Percentiles rank a stretch among this genome's conserved stretches.
Evolutionary conservation across 1,140 invertebrate genomes (phyloP).

Genomic region (Cydia pomonella): DNA sequence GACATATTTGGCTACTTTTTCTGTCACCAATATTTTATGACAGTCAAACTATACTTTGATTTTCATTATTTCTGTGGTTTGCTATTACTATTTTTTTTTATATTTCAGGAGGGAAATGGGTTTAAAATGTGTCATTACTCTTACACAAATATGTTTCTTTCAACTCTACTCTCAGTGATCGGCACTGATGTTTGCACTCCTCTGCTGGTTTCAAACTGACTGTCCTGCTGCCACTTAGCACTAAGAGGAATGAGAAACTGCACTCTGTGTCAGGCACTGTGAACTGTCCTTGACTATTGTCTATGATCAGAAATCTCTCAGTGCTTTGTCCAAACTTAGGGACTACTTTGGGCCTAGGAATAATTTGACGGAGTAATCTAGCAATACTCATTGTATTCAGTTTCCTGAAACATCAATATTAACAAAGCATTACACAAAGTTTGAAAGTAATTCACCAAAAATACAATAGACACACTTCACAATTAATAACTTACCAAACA

Average conservation of each 20-base stretch:
- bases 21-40: too few relatives aligned
- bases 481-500: constrained; percentile 47
- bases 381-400: constrained; percentile 86
- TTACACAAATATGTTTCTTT: constrained; percentile 86
- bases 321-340: constrained; percentile 85
- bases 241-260: constrained; percentile 86
- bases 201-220: constrained; percentile 85
- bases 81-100: too few relatives aligned
- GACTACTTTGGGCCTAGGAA: constrained; percentile 83
- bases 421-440: background rate
- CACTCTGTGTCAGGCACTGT: constrained; percentile 87
- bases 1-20: too few relatives aligned
- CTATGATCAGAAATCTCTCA: constrained; percentile 87
- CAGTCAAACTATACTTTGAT: too few relatives aligned
- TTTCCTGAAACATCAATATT: constrained; percentile 78
- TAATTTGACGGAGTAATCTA: constrained; percentile 83
- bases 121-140: constrained; percentile 54
- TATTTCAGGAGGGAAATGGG: too few relatives aligned
- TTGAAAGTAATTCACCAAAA: background rate
- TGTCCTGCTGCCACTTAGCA: constrained; percentile 83
- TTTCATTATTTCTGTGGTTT: too few relatives aligned
- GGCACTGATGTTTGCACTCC: constrained; percentile 85
- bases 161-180: constrained; percentile 83
- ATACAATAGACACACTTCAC: too few relatives aligned
- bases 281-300: constrained; percentile 82